Evolutionary conservation across 2,888 invertebrate genomes (phyloP), one percentile per base, ranked within the genome.

Genomic region (Nowickia ferox): DNA sequence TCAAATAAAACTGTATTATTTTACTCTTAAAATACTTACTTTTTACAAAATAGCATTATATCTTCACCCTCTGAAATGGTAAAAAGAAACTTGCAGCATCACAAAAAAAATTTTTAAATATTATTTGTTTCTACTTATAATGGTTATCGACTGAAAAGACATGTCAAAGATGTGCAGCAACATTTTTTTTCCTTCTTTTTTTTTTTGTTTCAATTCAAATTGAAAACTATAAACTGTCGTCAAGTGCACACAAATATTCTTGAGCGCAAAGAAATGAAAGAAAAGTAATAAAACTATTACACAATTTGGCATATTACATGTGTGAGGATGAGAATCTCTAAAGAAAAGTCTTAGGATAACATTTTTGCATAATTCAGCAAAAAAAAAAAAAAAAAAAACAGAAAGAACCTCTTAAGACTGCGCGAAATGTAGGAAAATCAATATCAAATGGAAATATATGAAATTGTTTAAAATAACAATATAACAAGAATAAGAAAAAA

Each of bases 271-370:
- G 30, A 38, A 19, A 48, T 19, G 9, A 17, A 55, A 46, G 55
- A 76, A 65, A 66, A 63, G 76, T 79, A 84, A 71, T 80, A 75
- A 76, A 84, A 80, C 80, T 80, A 84, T 84, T 80, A 76, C 76
- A 84, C 84, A 84, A 84, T 76, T 75, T 19, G 75, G 40, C 61
- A 84, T 53, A 46, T 63, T 38, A 69, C 66, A 81, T 79, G 53
- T 46, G 42, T 38, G 44, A 17, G 44, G 68, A 68, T 19, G 48
- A 48, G 11, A 55, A 42, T 46, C 55, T 11, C 38, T 51, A 9
- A 59, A 51, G 15, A 63, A 76, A 61, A 69, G 63, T 75, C 53
- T 61, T 42, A 75, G n/a, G 38, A 66, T 53, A 53, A 19, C 22
- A 74, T 48, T 74, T 76, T 71, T 83, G 82, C 82, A 82, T 82